Percentiles rank a stretch among this genome's conserved stretches.
These are phyloP conservation scores for Luffia ferchaultella DNA, from an alignment of 2,888 invertebrate genomes.

Conservation along the genomic window DNA sequence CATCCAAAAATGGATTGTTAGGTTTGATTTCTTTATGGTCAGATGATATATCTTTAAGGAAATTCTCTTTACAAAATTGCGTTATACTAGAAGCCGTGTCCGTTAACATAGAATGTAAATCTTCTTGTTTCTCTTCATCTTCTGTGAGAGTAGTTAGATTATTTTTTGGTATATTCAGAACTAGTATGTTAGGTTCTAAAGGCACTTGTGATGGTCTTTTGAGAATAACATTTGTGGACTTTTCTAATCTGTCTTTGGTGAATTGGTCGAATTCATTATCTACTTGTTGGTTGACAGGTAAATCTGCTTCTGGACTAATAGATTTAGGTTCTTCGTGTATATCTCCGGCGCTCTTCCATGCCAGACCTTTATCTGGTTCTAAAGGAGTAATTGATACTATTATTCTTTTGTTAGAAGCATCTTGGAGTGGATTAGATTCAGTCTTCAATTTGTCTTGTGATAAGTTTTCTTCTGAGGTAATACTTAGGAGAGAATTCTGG, in stretches of 20 bases:
- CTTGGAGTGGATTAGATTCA: constrained; percentile 16
- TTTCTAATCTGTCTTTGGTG: constrained; percentile 48
- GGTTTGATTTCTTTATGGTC: constrained; percentile 7
- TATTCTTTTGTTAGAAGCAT: constrained; percentile 18
- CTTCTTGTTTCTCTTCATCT: constrained; percentile 42
- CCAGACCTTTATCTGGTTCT: constrained; percentile 34
- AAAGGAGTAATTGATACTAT: constrained; percentile 35
- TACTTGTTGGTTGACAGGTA: constrained; percentile 20
- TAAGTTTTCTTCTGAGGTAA: constrained; percentile 37
- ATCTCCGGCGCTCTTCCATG: constrained; percentile 37
- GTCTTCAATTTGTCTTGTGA: constrained; percentile 27
- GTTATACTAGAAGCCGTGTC: constrained; percentile 37
- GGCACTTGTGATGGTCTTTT: constrained; percentile 29
- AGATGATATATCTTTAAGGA: constrained; percentile 7
- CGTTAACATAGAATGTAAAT: constrained; percentile 28
- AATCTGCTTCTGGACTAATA: constrained; percentile 17
- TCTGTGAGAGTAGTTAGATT: constrained; percentile 46
- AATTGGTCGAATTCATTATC: constrained; percentile 60
- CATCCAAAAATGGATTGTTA: constrained; percentile 18
- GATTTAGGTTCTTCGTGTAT: constrained; percentile 18
- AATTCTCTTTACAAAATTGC: constrained; percentile 24
- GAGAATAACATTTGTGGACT: constrained; percentile 25
- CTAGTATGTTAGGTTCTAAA: constrained; percentile 36
- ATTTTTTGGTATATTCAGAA: constrained; percentile 36
- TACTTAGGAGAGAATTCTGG: constrained; percentile 47